Conservation (phyloP, 1,140 invertebrate species). For the Elysia chlorotica region DNA sequence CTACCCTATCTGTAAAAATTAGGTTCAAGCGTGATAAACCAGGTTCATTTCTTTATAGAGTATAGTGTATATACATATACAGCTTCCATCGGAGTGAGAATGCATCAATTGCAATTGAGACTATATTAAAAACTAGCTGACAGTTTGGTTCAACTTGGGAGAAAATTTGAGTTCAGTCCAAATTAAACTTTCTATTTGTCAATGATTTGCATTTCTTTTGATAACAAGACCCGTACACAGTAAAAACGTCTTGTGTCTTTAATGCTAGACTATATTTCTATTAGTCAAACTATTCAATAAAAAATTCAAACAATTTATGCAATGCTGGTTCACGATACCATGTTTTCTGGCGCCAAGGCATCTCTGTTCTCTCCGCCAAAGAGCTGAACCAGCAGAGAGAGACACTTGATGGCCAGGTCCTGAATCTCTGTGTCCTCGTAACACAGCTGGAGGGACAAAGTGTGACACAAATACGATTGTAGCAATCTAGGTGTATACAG, state of each 20-base stretch:
- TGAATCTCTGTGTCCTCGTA: constrained; percentile 59
- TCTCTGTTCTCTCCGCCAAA: constrained; percentile 60
- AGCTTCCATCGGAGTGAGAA: too few species aligned
- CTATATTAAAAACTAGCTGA: too few species aligned
- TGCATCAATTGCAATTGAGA: too few species aligned
- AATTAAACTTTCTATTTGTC: background rate
- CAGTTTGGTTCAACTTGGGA: background rate
- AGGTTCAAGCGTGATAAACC: too few species aligned
- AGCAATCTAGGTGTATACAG: too few species aligned
- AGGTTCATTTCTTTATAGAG: too few species aligned
- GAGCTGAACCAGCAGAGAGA: constrained; percentile 59
- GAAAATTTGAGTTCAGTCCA: background rate
- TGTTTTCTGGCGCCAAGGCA: constrained; percentile 52
- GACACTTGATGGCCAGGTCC: constrained; percentile 53
- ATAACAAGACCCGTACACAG: background rate
- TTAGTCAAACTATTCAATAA: background rate
- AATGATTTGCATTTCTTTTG: background rate
- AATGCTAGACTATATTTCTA: background rate
- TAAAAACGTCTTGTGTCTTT: background rate
- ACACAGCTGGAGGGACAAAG: constrained; percentile 44
- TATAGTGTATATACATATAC: too few species aligned
- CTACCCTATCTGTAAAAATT: too few species aligned
- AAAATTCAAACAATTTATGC: background rate
- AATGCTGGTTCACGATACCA: constrained; percentile 48
- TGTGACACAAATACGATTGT: too few species aligned